Evolutionary conservation across 1,140 invertebrate genomes (phyloP).

Genomic region (Drosophila ogumai): DNA sequence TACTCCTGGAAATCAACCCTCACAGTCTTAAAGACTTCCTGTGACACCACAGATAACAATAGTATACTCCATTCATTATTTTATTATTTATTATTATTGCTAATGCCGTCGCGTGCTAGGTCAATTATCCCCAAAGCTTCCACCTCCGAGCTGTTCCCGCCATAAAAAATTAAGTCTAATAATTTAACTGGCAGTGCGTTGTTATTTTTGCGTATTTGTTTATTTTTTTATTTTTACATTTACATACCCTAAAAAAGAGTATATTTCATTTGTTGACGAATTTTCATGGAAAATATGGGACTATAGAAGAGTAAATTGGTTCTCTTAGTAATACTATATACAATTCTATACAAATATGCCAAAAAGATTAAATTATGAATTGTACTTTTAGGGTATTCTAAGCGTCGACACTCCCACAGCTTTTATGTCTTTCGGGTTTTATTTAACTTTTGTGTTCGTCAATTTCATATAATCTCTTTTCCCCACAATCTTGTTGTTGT

Average conservation of each 20-base stretch:
- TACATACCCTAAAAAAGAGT: not conserved
- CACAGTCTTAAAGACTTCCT: not conserved
- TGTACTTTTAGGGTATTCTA: not conserved
- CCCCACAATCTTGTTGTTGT: conserved; percentile 19
- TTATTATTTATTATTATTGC: conserved; percentile 62
- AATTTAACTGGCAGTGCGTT: conserved; percentile 14
- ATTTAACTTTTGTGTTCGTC: conserved; percentile 13
- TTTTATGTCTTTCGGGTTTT: conserved; percentile 5
- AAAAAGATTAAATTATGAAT: no score
- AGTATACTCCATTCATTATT: conserved; percentile 46
- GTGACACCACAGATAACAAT: conserved; percentile 21
- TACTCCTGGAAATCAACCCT: not conserved
- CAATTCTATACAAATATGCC: not conserved
- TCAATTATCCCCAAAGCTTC: conserved; percentile 3
- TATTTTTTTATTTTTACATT: not conserved
- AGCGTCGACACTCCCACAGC: not conserved
- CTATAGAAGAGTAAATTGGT: no score
- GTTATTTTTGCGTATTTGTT: not conserved
- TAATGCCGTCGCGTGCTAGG: conserved; percentile 65
- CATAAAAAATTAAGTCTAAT: conserved; percentile 41
- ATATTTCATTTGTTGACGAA: not conserved
- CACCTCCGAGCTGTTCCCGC: not conserved
- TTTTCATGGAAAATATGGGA: not conserved
- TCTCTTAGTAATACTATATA: no score
- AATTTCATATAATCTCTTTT: conserved; percentile 21